phyloP scores from a whole-genome alignment of 1,140 invertebrate species.

The Hermetia illucens region DNA sequence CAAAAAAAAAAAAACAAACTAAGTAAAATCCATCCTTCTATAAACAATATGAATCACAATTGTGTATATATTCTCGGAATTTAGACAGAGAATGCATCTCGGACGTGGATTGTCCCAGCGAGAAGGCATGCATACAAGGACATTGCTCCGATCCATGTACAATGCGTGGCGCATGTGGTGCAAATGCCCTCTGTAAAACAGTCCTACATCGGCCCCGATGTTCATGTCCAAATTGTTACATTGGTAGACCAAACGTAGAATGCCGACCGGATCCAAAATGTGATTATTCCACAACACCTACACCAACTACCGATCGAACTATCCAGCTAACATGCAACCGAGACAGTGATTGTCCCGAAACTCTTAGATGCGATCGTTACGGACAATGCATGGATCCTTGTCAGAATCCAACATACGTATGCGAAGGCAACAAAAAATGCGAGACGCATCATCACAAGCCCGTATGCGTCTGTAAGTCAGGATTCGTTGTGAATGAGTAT shows the following conservation, averaged over 20 bases:
- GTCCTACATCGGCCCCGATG: constrained; percentile 70
- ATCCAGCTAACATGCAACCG: constrained; percentile 42
- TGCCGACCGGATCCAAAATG: constrained; percentile 67
- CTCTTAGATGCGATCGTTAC: constrained; percentile 52
- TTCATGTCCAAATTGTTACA: constrained; percentile 74
- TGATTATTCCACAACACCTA: constrained; percentile 33
- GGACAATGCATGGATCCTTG: constrained; percentile 71
- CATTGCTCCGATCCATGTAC: constrained; percentile 81
- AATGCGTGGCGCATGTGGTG: constrained; percentile 71
- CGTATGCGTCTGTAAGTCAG: constrained; percentile 76
- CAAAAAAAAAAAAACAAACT: constrained; percentile 3
- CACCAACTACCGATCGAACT: constrained; percentile 33
- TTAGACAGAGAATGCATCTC: constrained; percentile 76
- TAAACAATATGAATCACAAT: constrained; percentile 4
- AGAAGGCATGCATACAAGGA: constrained; percentile 77
- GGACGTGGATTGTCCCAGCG: constrained; percentile 78
- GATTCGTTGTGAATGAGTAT: constrained; percentile 69
- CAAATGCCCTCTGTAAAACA: constrained; percentile 74
- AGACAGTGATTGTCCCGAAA: constrained; percentile 59
- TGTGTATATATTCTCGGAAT: constrained; percentile 9
- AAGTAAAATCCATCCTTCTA: constrained; percentile 9
- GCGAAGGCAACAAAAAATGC: constrained; percentile 69
- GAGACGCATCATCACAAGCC: constrained; percentile 72
- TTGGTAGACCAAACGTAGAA: constrained; percentile 58
- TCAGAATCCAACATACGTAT: constrained; percentile 40